Percentiles rank a stretch among this genome's conserved stretches.
Evolutionary conservation across 2,888 invertebrate genomes (phyloP).

Genomic region (Julus scandinavius): DNA sequence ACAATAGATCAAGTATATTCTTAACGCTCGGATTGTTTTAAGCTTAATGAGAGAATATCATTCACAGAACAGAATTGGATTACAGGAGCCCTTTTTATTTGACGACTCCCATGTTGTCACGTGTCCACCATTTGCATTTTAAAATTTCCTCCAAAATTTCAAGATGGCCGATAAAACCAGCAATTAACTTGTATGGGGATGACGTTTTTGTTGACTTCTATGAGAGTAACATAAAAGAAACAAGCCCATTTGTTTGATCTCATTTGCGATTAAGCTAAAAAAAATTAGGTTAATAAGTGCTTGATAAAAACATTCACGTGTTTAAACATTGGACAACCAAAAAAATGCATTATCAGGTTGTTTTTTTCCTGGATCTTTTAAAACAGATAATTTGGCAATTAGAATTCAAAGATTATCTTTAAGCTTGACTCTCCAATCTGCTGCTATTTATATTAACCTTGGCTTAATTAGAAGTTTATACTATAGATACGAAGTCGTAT

Average conservation of each 20-base stretch:
- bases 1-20: background rate
- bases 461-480: no score
- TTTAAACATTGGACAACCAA: no score
- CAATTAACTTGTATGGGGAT: background rate
- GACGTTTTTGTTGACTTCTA: background rate
- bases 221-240: background rate
- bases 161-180: background rate
- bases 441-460: no score
- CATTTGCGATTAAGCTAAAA: background rate
- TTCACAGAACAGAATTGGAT: background rate
- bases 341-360: no score
- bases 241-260: background rate
- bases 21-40: background rate
- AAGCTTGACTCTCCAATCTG: no score
- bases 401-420: no score
- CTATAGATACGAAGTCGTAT: no score
- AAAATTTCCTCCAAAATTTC: background rate
- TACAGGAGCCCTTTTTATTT: background rate
- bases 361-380: no score
- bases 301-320: background rate
- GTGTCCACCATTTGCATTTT: conserved; percentile 16
- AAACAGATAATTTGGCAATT: no score
- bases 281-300: background rate
- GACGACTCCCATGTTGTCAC: background rate
- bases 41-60: background rate